Evolutionary conservation across 2,797 vertebrate genomes (phyloP), one percentile per base, ranked within the genome.

Genomic region (Melanogrammus aeglefinus): DNA sequence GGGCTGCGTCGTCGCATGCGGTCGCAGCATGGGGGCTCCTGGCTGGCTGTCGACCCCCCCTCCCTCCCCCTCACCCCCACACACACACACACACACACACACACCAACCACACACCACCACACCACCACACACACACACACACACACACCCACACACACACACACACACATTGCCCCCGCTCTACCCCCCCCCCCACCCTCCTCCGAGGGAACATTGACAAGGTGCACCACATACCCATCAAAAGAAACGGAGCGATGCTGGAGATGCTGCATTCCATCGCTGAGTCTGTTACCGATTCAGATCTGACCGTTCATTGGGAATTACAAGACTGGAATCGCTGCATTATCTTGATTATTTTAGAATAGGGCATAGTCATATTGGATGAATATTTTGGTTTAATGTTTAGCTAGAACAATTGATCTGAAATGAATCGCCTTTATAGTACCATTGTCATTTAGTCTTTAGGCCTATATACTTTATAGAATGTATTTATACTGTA

Each of bases 1-100:
- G 89, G 87, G 72, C 75, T 39, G 0, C 51, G 85, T 86, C 78
- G 63, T 57, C 51, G 51, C 51, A 21, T 57, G 84, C 73, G 85
- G 85, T 80, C 88, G 73, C 88, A 90, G 89, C 85, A 57, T 88
- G 91, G 79, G 83, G 83, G 79, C 75, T 0, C 24, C 69, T 18
- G 35, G 24, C 80, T 78, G 81, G 75, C 80, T 85, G 86, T 82
- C 72, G 72, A 78, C 81, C 81, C 27, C 80, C 79, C 75, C 14
- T 36, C 80, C n/a, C n/a, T n/a, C n/a, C 72, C 76, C 75, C 76
- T 35, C 35, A 35, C 35, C 35, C 66, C 8, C 66, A 2, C 24
- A 2, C 24, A 27, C 66, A 27, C 66, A 70, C 66, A 8, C n/a
- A 8, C 24, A 27, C 66, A 27, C 66, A 70, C 66, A 8, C n/a